Base-by-base conservation (phyloP, 2,888 invertebrate species). In the Neoascia interrupta region DNA sequence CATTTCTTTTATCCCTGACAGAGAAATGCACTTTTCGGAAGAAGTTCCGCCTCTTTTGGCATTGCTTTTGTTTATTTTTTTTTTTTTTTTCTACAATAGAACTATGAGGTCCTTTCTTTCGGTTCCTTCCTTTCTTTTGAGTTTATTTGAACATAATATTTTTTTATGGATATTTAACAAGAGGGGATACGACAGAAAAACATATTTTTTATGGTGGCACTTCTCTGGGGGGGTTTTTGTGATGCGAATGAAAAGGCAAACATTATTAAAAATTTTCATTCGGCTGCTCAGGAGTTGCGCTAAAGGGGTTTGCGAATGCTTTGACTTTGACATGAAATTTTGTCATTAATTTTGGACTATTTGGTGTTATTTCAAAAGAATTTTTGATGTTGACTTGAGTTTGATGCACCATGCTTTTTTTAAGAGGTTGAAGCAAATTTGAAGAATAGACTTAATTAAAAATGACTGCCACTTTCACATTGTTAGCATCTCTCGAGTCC, bases 341-440 rank as follows among this genome's bases (percentile, higher is more conserved):
- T 41, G 41, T 41, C 63, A 63, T 63, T 63, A 63, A 63, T 63
- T 63, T 39, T 31, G 41, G 21, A 31, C 18, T 47, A 47, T 61
- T 36, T 16, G 45, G 60, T 31, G n/a, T n/a, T n/a, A n/a, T n/a
- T n/a, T n/a, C n/a, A n/a, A n/a, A n/a, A n/a, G n/a, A n/a, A n/a
- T n/a, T n/a, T n/a, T n/a, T n/a, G n/a, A n/a, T n/a, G n/a, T n/a
- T n/a, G n/a, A n/a, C n/a, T n/a, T n/a, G n/a, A n/a, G n/a, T n/a
- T n/a, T n/a, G n/a, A n/a, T n/a, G n/a, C n/a, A n/a, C n/a, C n/a
- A n/a, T n/a, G n/a, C n/a, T n/a, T n/a, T n/a, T n/a, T n/a, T n/a
- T n/a, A n/a, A n/a, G n/a, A n/a, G n/a, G n/a, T n/a, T n/a, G n/a
- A n/a, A n/a, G n/a, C n/a, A n/a, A n/a, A n/a, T n/a, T n/a, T n/a